Percentiles rank a stretch among this genome's conserved stretches.
Conservation (phyloP, 2,113 vertebrate species). For the Ailuropoda melanoleuca region DNA sequence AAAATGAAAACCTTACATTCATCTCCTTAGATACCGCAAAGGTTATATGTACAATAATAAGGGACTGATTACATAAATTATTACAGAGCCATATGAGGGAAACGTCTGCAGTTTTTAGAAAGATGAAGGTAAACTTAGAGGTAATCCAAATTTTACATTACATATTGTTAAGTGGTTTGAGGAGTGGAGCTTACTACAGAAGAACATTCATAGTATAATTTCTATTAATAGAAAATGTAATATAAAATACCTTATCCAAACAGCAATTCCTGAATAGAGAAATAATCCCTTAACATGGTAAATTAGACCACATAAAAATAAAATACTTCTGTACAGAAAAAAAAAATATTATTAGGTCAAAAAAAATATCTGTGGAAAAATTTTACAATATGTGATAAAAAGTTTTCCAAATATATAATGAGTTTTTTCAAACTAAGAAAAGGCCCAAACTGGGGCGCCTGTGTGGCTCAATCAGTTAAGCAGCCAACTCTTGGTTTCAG, state of each 20-base stretch:
- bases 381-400: neutral
- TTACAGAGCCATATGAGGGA: fast-evolving
- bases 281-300: neutral
- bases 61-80: neutral
- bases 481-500: neutral
- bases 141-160: neutral
- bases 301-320: neutral
- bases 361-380: neutral
- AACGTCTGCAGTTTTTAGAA: neutral
- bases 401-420: neutral
- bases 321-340: neutral
- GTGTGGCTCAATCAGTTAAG: neutral
- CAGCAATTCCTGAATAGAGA: neutral
- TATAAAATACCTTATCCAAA: neutral
- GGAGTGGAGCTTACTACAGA: neutral
- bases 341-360: neutral
- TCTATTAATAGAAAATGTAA: neutral
- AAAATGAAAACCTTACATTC: neutral
- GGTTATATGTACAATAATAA: neutral
- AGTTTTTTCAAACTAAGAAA: neutral
- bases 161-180: neutral
- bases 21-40: neutral
- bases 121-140: neutral
- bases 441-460: neutral
- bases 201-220: neutral